Evolutionary conservation across 2,797 vertebrate genomes (phyloP).

Genomic region (Prunella strophiata): DNA sequence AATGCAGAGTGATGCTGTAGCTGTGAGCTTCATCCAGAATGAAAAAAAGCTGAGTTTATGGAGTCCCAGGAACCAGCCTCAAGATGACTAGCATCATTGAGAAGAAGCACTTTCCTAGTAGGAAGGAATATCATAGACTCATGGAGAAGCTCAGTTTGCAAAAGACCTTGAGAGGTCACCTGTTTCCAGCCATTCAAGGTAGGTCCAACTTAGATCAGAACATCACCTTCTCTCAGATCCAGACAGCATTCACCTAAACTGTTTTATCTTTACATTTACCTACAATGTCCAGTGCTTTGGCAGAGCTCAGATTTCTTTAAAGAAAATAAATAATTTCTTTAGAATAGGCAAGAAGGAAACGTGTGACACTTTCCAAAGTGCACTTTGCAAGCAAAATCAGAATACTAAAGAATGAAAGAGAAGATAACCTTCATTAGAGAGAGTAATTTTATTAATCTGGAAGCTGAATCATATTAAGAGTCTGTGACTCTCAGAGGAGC

Average conservation of each 20-base stretch:
- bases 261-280: not conserved
- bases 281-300: not conserved
- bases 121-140: not conserved
- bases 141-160: not conserved
- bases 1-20: not conserved
- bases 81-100: not conserved
- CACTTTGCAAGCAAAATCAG: not conserved
- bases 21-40: not conserved
- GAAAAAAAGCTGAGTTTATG: not conserved
- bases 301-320: not conserved
- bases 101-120: not conserved
- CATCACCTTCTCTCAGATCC: not conserved
- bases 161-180: not conserved
- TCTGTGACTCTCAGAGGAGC: not conserved
- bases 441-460: conserved; percentile 1
- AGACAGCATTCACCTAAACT: not conserved
- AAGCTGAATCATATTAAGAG: conserved; percentile 1
- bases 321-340: not conserved
- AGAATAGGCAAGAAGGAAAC: not conserved
- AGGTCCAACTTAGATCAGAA: not conserved
- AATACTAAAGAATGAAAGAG: not conserved
- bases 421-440: not conserved
- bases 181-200: not conserved
- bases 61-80: not conserved
- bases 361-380: not conserved